Percentiles rank a stretch among this genome's conserved stretches.
Evolutionary conservation across 2,797 vertebrate species (phyloP).

Genomic region (Channa striata): DNA sequence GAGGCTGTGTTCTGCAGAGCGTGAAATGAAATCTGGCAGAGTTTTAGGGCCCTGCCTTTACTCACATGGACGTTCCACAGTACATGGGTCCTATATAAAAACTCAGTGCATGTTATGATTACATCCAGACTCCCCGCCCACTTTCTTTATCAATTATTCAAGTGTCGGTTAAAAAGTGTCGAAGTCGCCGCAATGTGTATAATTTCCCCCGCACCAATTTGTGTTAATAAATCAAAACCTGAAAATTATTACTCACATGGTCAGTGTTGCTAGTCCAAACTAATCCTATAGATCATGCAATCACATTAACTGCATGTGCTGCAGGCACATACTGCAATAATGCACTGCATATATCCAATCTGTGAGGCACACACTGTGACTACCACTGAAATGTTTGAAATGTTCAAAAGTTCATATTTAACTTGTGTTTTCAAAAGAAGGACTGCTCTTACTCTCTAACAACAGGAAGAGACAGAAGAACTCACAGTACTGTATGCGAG

Average conservation of each 20-base stretch:
- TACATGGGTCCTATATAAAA: conserved; percentile 67
- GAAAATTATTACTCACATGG: conserved; percentile 47
- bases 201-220: conserved; percentile 34
- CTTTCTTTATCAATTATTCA: conserved; percentile 61
- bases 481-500: conserved; percentile 10
- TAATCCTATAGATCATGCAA: conserved; percentile 62
- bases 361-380: background rate
- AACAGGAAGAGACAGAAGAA: conserved; percentile 28
- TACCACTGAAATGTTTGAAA: conserved; percentile 18
- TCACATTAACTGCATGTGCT: conserved; percentile 46
- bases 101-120: conserved; percentile 75
- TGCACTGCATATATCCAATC: conserved; percentile 4
- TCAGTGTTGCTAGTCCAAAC: conserved; percentile 57
- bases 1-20: conserved; percentile 89
- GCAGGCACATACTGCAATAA: conserved; percentile 26
- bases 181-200: conserved; percentile 27
- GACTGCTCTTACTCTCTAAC: conserved; percentile 8
- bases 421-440: conserved; percentile 21
- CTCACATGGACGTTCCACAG: conserved; percentile 75
- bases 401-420: conserved; percentile 10
- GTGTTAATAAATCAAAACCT: conserved; percentile 45
- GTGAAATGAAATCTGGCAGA: conserved; percentile 94
- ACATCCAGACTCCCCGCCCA: conserved; percentile 67
- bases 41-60: conserved; percentile 85
- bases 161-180: conserved; percentile 24